A percentile compares a stretch with the other conserved stretches of the same genome.
phyloP scores from a whole-genome alignment of 2,797 vertebrate species.

The Falco cherrug region DNA sequence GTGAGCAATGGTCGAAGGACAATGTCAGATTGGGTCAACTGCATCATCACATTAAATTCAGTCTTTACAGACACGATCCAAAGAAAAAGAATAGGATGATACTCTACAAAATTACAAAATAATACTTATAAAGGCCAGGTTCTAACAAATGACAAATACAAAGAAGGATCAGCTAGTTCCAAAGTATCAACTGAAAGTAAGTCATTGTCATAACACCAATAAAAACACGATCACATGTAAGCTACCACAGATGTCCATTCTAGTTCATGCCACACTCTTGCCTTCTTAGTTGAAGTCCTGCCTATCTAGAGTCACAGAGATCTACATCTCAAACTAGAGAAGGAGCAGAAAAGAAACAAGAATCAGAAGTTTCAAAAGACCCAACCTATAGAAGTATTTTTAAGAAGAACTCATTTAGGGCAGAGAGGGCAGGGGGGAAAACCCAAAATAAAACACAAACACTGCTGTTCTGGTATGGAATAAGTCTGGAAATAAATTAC shows the following conservation, averaged over 20 bases:
- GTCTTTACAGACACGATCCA: neutral
- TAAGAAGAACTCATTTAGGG: neutral
- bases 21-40: neutral
- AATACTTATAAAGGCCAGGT: neutral
- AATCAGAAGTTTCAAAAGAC: neutral
- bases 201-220: neutral
- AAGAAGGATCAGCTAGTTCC: neutral
- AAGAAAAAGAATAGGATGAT: neutral
- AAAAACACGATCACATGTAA: neutral
- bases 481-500: neutral
- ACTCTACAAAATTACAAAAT: neutral
- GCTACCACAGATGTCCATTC: neutral
- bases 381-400: neutral
- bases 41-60: neutral
- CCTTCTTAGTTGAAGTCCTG: neutral
- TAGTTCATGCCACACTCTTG: neutral
- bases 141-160: neutral
- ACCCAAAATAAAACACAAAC: neutral
- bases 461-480: rapidly evolving
- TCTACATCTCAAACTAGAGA: neutral
- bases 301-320: neutral
- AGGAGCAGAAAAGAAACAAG: neutral
- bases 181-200: neutral
- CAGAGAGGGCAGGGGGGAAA: neutral
- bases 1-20: neutral